Percentiles rank a stretch among this genome's conserved stretches.
These are phyloP conservation scores for Mizuhopecten yessoensis DNA, from an alignment of 1,140 invertebrate species.

Conservation along the genomic window DNA sequence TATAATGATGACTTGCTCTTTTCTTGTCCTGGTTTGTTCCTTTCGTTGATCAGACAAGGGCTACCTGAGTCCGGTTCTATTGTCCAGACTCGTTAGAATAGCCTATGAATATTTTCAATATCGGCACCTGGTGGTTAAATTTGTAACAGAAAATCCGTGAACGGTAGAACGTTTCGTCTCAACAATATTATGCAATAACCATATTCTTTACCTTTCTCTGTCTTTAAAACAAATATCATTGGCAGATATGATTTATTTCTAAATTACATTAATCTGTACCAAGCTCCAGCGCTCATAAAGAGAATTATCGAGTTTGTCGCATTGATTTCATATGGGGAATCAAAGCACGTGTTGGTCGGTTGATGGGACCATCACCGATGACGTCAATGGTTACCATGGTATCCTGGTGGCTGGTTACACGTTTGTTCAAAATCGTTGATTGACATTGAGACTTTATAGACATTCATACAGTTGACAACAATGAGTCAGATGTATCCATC, in stretches of 20 bases:
- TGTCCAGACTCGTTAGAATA: neutral
- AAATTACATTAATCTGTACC: neutral
- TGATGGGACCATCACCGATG: neutral
- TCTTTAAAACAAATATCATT: neutral
- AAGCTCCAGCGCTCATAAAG: neutral
- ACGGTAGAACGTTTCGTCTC: neutral
- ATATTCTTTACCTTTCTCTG: neutral
- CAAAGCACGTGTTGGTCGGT: neutral
- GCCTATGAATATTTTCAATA: neutral
- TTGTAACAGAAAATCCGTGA: too few species aligned
- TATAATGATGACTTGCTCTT: too few species aligned
- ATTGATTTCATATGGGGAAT: neutral
- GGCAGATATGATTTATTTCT: conserved; percentile 7
- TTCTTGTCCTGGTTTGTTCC: too few species aligned
- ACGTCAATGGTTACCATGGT: conserved; percentile 1
- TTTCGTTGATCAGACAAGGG: neutral
- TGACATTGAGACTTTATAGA: neutral
- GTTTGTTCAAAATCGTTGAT: neutral
- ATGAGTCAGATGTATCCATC: too few species aligned
- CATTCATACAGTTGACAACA: too few species aligned
- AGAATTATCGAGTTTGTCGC: neutral
- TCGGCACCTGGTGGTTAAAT: too few species aligned
- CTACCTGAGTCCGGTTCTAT: neutral
- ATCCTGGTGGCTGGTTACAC: neutral
- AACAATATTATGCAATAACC: neutral